These are phyloP conservation scores for Callithrix jacchus DNA, from an alignment of 2,113 vertebrate species.

Conservation along the genomic window DNA sequence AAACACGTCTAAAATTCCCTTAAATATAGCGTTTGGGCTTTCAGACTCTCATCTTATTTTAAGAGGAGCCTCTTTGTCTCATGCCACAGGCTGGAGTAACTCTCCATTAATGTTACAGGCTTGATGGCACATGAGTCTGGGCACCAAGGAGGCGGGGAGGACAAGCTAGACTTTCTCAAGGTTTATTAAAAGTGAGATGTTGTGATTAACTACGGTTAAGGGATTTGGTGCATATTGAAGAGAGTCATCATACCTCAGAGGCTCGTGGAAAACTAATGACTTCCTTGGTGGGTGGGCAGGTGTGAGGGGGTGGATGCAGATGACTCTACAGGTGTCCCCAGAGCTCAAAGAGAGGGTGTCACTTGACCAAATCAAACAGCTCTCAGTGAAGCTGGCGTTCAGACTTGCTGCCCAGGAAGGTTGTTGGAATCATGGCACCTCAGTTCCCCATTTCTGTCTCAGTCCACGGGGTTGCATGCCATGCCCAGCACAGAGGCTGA, in stretches of 20 bases:
- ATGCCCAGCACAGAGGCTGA: not conserved
- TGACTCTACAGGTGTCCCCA: not conserved
- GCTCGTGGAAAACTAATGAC: fast-evolving
- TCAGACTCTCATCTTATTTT: not conserved
- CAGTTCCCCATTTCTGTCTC: fast-evolving
- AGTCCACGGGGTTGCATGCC: fast-evolving
- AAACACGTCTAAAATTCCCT: slow-evolving; percentile 37
- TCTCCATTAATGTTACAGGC: not conserved
- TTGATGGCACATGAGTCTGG: fast-evolving
- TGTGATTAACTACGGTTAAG: fast-evolving
- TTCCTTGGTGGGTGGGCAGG: fast-evolving
- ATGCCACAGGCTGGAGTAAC: fast-evolving
- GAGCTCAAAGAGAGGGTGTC: not conserved
- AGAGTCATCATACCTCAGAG: not conserved
- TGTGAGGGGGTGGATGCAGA: not conserved
- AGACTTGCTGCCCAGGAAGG: not conserved
- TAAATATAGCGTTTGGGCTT: slow-evolving; percentile 44
- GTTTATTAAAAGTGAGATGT: not conserved
- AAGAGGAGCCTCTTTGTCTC: not conserved
- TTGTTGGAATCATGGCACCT: fast-evolving
- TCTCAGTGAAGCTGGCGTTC: not conserved
- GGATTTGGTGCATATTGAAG: fast-evolving
- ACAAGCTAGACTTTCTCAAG: not conserved
- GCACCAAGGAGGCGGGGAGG: not conserved
- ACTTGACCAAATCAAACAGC: not conserved